These are phyloP conservation scores for Morone chrysops DNA, from an alignment of 2,113 vertebrate genomes.

Conservation along the genomic window DNA sequence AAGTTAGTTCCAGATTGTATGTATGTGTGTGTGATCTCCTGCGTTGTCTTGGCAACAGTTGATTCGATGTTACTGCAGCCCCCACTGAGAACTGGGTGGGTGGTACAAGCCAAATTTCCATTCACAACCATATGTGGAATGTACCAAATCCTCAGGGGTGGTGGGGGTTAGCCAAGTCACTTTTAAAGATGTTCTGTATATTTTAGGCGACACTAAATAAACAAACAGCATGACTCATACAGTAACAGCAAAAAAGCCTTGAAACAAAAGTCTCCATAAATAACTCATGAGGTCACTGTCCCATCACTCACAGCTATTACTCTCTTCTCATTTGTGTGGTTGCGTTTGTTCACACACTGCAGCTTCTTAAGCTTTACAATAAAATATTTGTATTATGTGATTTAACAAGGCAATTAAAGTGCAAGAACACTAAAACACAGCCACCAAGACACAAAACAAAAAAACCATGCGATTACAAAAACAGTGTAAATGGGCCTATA, in stretches of 20 bases:
- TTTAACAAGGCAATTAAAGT: constrained; percentile 19
- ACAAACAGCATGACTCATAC: neutral
- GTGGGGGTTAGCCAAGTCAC: neutral
- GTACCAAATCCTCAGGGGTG: neutral
- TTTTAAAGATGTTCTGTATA: neutral
- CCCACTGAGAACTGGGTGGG: constrained; percentile 37
- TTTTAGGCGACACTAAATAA: constrained; percentile 11
- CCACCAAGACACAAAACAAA: neutral
- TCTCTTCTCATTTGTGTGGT: neutral
- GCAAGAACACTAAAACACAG: neutral
- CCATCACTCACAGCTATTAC: neutral
- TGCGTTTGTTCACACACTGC: neutral
- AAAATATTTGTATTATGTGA: neutral
- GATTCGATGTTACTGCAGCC: constrained; percentile 8
- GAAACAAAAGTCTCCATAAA: constrained; percentile 3
- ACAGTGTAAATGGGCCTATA: constrained; percentile 6
- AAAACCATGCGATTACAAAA: neutral
- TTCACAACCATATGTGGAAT: constrained; percentile 34
- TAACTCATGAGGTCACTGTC: neutral
- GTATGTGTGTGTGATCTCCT: neutral
- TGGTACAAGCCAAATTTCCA: constrained; percentile 28
- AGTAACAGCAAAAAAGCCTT: neutral
- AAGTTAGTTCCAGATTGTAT: neutral
- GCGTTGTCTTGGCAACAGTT: constrained; percentile 28
- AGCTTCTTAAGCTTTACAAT: neutral